Conservation (phyloP, 2,888 invertebrate genomes). For the Acanthoscelides obtectus region DNA sequence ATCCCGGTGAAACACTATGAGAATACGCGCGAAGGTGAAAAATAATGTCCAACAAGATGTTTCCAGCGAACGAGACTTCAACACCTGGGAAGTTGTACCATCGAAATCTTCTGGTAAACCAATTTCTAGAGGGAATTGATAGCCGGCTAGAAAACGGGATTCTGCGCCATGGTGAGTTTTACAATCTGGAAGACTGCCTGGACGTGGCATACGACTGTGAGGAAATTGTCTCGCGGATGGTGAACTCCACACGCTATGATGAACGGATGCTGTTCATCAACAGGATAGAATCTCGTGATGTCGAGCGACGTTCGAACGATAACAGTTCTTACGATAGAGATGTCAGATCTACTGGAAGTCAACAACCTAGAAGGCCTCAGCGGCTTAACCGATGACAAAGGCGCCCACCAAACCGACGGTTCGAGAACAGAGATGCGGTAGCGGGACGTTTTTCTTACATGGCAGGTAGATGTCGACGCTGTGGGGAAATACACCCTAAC, state of each 20-base stretch:
- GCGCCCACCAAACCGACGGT: no score
- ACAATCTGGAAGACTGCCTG: constrained; percentile 6
- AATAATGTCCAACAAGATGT: constrained; percentile 8
- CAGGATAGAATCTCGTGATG: neutral
- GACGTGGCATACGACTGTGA: constrained; percentile 8
- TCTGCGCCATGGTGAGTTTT: constrained; percentile 6
- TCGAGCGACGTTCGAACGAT: no score
- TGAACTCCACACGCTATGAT: constrained; percentile 4
- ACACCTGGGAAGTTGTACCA: constrained; percentile 1
- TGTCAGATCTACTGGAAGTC: no score
- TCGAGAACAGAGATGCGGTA: no score
- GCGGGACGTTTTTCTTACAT: no score
- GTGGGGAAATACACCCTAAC: no score
- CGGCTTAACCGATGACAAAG: no score
- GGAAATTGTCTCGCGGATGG: constrained; percentile 7
- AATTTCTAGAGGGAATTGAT: constrained; percentile 12
- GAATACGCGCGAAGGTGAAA: constrained; percentile 11
- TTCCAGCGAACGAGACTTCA: neutral
- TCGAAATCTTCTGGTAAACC: constrained; percentile 10
- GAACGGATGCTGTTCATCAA: neutral
- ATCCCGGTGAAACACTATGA: constrained; percentile 7
- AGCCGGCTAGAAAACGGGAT: constrained; percentile 8
- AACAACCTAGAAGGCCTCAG: no score
- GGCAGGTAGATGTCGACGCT: no score
- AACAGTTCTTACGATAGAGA: no score